Percentiles rank a stretch among this genome's conserved stretches.
phyloP scores from a whole-genome alignment of 2,113 vertebrate species.

The Pelusios castaneus region DNA sequence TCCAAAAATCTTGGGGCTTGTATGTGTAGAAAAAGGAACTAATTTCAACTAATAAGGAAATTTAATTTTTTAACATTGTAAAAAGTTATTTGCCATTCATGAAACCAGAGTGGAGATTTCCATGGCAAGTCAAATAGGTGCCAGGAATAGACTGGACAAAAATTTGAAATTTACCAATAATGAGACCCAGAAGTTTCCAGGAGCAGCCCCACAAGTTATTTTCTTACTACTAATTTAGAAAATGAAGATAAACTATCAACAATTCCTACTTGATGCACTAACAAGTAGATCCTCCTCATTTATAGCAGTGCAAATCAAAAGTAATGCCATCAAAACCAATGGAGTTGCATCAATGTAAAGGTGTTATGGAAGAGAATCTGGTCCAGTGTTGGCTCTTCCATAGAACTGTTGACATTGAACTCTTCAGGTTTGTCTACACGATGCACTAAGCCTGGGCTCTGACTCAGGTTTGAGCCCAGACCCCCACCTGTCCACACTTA shows the following conservation, averaged over 20 bases:
- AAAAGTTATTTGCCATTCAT: fast-evolving
- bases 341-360: not conserved
- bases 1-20: not conserved
- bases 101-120: not conserved
- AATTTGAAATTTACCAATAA: not conserved
- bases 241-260: fast-evolving
- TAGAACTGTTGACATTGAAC: not conserved
- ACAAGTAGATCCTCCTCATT: not conserved
- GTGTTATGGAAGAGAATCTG: not conserved
- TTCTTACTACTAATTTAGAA: not conserved
- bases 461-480: not conserved
- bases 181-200: fast-evolving
- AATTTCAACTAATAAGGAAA: not conserved
- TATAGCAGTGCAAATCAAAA: not conserved
- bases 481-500: not conserved
- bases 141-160: fast-evolving
- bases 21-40: fast-evolving
- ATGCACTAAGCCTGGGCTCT: not conserved
- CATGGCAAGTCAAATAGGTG: not conserved
- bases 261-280: not conserved
- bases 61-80: not conserved
- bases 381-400: not conserved
- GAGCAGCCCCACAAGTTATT: fast-evolving
- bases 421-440: too few species aligned
- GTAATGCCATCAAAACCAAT: fast-evolving